Conservation (phyloP, 1,140 invertebrate genomes). For the Galleria mellonella region DNA sequence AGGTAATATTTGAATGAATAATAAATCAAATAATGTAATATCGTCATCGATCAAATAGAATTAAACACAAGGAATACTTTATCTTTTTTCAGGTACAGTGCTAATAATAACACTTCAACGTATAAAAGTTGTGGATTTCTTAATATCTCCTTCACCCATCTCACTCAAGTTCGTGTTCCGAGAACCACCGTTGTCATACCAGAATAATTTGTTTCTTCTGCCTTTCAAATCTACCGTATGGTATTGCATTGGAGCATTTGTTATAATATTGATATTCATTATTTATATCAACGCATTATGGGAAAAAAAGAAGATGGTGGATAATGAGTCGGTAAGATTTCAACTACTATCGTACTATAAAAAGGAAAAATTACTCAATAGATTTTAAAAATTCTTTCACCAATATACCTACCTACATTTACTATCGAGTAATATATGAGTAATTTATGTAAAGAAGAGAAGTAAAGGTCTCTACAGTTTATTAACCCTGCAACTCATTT, state of each 20-base stretch:
- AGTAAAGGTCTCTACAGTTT: too few relatives aligned
- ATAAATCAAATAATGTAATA: too few relatives aligned
- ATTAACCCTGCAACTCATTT: too few relatives aligned
- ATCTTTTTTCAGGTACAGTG: slow-evolving; percentile 61
- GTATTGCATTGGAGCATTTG: slow-evolving; percentile 65
- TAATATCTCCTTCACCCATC: slow-evolving; percentile 73
- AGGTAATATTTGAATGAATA: too few relatives aligned
- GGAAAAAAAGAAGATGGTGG: slow-evolving; percentile 30
- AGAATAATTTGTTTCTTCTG: slow-evolving; percentile 77
- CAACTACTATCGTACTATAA: too few relatives aligned
- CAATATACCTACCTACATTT: too few relatives aligned
- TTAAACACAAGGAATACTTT: too few relatives aligned
- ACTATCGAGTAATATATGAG: too few relatives aligned
- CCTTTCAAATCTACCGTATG: slow-evolving; percentile 77
- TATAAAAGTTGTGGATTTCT: slow-evolving; percentile 74
- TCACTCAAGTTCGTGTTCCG: slow-evolving; percentile 77
- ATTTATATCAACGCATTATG: slow-evolving; percentile 56
- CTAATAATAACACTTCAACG: slow-evolving; percentile 72
- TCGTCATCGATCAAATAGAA: too few relatives aligned
- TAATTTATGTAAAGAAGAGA: too few relatives aligned
- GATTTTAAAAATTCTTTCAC: too few relatives aligned
- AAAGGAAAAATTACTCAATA: too few relatives aligned
- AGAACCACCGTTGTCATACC: slow-evolving; percentile 77
- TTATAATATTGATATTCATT: slow-evolving; percentile 58
- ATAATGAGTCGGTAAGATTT: slow-evolving; percentile 17